Evolutionary conservation across 2,113 vertebrate species (phyloP), one percentile per base, ranked within the genome.

Genomic region (Elephantulus edwardii): DNA sequence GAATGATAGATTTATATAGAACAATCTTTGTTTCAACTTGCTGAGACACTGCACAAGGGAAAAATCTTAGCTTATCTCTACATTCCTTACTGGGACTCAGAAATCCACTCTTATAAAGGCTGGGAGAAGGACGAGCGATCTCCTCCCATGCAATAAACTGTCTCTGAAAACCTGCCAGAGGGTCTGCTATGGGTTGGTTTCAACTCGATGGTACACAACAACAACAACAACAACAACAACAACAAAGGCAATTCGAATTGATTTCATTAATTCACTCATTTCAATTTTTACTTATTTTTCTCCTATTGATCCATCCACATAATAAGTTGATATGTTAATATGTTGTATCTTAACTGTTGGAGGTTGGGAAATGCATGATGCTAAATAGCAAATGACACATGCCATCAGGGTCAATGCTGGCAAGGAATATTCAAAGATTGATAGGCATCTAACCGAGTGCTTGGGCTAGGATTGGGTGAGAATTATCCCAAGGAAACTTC

Each of bases 21-120:
- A 13, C n/a, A 85, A 50, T 78, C 80, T 76, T 81, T 81, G 54
- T 92, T 94, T 86, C 33, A 54, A 48, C 38, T 48, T 26, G 33
- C 74, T 30, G 16, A 92, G 74, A 16, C 9, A 1, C 71, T 48
- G 88, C 71, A 74, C n/a, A 76, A 40, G 44, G 17, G 70, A 71
- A 58, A n/a, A 68, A 72, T 58, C 44, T 28, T 13, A 33, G 42
- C 16, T 28, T 70, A 26, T 58, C 62, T 58, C 81, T 77, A 48
- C 3, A 24, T 62, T 89, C n/a, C n/a, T 19, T n/a, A 30, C 3
- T 38, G 54, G 28, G 44, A 66, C 46, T 44, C 28, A 79, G 70
- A 48, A 35, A 71, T 20, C 35, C 40, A 8, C 8, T 16, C 4
- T 54, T 33, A 26, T 7, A 22, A 75, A 86, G 75, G 44, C 14